Evolutionary conservation across 2,888 invertebrate genomes (phyloP).

Genomic region (Autographa gamma): DNA sequence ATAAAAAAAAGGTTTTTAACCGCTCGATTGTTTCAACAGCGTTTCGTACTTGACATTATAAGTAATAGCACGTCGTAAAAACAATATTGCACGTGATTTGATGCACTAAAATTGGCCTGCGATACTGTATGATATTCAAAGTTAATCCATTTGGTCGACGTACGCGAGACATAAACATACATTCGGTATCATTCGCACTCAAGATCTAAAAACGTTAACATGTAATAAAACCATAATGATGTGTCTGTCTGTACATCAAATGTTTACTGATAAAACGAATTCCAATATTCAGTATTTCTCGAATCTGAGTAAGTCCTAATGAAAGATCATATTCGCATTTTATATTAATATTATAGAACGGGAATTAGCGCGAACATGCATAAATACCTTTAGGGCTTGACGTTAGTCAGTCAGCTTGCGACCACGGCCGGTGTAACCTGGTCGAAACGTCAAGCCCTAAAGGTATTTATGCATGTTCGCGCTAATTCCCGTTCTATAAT

Average conservation of each 20-base stretch:
- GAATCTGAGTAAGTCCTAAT: not conserved
- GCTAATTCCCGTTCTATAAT: no score
- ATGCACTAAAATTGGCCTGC: constrained; percentile 61
- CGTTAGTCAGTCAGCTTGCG: no score
- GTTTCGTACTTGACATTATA: constrained; percentile 66
- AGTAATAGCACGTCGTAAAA: constrained; percentile 61
- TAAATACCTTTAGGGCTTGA: no score
- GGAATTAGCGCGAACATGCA: no score
- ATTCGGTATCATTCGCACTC: constrained; percentile 37
- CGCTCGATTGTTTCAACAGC: constrained; percentile 68
- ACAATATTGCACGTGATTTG: constrained; percentile 59
- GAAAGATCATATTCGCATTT: not conserved
- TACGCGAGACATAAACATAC: constrained; percentile 41
- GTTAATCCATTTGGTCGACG: constrained; percentile 38
- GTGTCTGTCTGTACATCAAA: constrained; percentile 26
- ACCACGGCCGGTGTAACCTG: no score
- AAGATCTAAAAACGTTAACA: constrained; percentile 32
- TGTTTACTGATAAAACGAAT: not conserved
- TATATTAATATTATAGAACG: no score
- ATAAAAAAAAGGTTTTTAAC: constrained; percentile 67
- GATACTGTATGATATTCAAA: constrained; percentile 33
- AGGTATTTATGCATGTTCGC: no score
- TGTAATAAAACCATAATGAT: constrained; percentile 42
- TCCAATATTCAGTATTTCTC: not conserved
- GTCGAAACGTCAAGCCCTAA: no score